Percentiles rank a stretch among this genome's conserved stretches.
phyloP scores from a whole-genome alignment of 2,888 invertebrate genomes.

The Andrena praecox region DNA sequence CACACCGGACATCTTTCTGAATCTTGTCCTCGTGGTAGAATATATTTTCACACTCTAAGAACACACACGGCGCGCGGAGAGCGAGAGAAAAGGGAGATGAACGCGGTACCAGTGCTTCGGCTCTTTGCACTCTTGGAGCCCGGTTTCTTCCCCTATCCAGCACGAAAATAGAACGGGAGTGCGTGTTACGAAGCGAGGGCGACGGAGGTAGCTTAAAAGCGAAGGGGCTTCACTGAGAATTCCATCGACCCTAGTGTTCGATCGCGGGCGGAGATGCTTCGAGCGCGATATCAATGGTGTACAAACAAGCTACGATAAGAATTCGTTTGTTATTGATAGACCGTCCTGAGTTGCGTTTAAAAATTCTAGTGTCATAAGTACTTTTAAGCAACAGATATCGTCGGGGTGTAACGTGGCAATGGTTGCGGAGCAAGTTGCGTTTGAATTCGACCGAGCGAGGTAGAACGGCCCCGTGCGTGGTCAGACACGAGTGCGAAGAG shows the following conservation, averaged over 20 bases:
- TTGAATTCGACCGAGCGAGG: conserved; percentile 2
- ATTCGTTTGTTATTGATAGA: conserved; percentile 48
- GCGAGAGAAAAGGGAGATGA: conserved; percentile 31
- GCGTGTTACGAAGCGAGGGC: no score
- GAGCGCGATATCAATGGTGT: neutral
- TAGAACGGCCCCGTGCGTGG: conserved; percentile 2
- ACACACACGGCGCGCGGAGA: conserved; percentile 26
- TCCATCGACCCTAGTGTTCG: no score
- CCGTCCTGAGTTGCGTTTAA: conserved; percentile 56
- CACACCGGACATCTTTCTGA: conserved; percentile 51
- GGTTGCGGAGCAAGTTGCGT: neutral
- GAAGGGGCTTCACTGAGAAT: no score
- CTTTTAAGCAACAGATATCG: conserved; percentile 34
- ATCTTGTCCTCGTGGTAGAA: conserved; percentile 64
- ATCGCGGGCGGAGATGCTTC: no score
- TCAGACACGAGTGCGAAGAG: conserved; percentile 51
- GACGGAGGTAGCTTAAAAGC: no score
- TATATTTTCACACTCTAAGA: conserved; percentile 60
- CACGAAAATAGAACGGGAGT: neutral
- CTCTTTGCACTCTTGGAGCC: conserved; percentile 49
- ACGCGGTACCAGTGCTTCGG: conserved; percentile 29
- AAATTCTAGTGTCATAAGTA: conserved; percentile 36
- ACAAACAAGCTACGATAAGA: conserved; percentile 37
- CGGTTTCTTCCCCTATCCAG: neutral
- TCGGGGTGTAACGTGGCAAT: neutral